Conservation (phyloP, 2,797 vertebrate species). For the Eulemur rubriventer region DNA sequence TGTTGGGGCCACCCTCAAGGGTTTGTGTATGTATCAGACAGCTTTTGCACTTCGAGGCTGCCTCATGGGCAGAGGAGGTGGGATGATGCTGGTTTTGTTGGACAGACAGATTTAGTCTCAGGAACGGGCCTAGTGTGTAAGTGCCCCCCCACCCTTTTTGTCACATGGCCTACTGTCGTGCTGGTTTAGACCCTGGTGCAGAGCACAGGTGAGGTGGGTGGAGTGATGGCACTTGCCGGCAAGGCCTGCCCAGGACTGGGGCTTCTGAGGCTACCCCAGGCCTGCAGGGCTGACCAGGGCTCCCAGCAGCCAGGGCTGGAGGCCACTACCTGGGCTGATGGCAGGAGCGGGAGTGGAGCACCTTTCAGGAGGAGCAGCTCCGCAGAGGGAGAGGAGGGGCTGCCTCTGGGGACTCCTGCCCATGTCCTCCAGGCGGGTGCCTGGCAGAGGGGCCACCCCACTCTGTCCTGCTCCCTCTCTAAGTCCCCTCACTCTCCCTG, state of each 20-base stretch:
- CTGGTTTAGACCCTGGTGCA: not conserved
- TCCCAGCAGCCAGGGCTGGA: not conserved
- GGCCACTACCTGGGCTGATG: not conserved
- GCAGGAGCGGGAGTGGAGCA: not conserved
- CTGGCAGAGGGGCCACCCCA: not conserved
- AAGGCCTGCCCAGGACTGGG: not conserved
- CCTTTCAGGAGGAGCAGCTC: not conserved
- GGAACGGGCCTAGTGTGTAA: not conserved
- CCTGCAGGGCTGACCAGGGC: rapidly evolving
- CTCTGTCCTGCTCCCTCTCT: not conserved
- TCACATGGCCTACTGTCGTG: not conserved
- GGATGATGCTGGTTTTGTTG: not conserved
- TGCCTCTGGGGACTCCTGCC: not conserved
- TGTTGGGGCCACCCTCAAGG: too few species aligned
- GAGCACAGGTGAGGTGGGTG: not conserved
- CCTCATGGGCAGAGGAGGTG: not conserved
- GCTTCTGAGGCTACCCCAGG: not conserved
- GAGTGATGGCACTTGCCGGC: too few species aligned
- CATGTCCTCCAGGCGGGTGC: rapidly evolving
- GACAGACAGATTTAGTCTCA: not conserved
- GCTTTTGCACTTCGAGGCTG: not conserved
- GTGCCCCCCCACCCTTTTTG: not conserved
- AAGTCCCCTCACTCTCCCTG: not conserved
- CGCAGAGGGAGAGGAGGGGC: not conserved
- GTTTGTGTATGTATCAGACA: not conserved